phyloP scores from a whole-genome alignment of 2,797 vertebrate genomes.

The Dendrocincla fuliginosa region DNA sequence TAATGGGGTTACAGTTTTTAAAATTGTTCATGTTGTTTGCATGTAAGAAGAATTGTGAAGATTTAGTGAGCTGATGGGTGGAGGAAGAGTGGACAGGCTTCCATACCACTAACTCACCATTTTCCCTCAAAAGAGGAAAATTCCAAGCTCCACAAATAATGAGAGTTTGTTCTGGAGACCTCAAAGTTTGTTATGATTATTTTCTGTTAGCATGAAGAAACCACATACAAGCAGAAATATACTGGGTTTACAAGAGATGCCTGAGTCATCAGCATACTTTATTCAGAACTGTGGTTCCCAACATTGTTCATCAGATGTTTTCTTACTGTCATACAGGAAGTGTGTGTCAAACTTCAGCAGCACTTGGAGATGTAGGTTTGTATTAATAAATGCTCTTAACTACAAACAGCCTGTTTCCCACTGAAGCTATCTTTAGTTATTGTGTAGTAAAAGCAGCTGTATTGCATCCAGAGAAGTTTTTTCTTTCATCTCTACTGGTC shows the following conservation, averaged over 20 bases:
- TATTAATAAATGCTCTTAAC: neutral
- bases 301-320: conserved; percentile 36
- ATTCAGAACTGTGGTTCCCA: neutral
- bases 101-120: fast-evolving
- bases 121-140: neutral
- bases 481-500: neutral
- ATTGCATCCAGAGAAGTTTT: neutral
- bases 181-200: neutral
- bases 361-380: conserved; percentile 1
- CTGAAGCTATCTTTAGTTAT: conserved; percentile 24
- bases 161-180: conserved; percentile 9
- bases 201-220: neutral
- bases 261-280: conserved; percentile 44
- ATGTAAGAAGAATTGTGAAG: neutral
- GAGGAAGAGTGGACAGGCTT: neutral
- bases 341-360: conserved; percentile 34
- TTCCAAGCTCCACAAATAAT: neutral
- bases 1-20: neutral
- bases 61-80: neutral
- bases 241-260: neutral
- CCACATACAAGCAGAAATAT: neutral
- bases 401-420: neutral
- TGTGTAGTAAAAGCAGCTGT: neutral
- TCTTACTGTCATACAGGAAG: conserved; percentile 35
- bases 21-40: neutral